A percentile compares a stretch with the other conserved stretches of the same genome.
Conservation (phyloP, 2,797 vertebrate species). For the Propithecus deckenii region DNA sequence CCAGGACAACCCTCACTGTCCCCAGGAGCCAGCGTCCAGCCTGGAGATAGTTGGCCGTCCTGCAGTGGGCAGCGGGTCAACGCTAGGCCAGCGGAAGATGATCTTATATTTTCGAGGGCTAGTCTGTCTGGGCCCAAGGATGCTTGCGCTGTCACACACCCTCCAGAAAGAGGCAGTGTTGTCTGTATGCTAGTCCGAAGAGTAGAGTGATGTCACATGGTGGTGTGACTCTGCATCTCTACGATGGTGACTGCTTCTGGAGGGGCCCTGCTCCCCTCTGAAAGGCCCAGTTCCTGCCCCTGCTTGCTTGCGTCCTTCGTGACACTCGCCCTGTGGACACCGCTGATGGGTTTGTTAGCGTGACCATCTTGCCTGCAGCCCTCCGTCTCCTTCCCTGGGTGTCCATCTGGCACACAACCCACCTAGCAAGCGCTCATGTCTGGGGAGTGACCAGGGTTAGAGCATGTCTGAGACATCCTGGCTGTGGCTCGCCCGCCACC, state of each 20-base stretch:
- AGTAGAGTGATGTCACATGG: no score
- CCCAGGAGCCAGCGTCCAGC: not conserved
- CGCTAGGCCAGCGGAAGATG: not conserved
- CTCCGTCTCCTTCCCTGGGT: not conserved
- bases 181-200: fast-evolving
- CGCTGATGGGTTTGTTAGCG: no score
- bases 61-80: no score
- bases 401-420: fast-evolving
- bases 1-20: not conserved
- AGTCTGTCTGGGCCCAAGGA: not conserved
- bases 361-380: fast-evolving
- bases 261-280: no score
- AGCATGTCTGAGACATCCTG: not conserved
- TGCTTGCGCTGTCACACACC: fast-evolving
- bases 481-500: not conserved
- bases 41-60: fast-evolving
- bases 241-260: not conserved
- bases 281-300: not conserved
- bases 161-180: not conserved
- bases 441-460: not conserved
- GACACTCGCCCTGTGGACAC: fast-evolving
- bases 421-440: not conserved
- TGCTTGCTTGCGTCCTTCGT: not conserved
- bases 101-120: not conserved
- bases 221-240: not conserved